Percentiles rank a stretch among this genome's conserved stretches.
These are phyloP conservation scores for Erethizon dorsatum DNA, from an alignment of 2,797 vertebrate species.

Conservation along the genomic window DNA sequence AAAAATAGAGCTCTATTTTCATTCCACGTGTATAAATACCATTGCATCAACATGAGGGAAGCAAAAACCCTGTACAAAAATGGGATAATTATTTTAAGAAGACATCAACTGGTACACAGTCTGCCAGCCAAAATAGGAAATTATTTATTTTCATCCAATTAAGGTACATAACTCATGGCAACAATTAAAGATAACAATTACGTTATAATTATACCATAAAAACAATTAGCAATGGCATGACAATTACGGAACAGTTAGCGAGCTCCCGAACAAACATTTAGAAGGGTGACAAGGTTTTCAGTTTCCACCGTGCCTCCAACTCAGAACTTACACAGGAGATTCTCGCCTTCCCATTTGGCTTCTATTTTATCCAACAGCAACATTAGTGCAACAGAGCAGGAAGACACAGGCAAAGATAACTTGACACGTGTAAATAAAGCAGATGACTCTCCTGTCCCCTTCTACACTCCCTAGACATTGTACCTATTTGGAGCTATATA, in stretches of 20 bases:
- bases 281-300: not conserved
- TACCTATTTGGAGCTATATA: not conserved
- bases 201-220: not conserved
- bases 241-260: not conserved
- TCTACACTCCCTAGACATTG: not conserved
- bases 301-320: not conserved
- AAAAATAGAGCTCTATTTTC: constrained; percentile 27
- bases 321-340: not conserved
- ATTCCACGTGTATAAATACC: not conserved
- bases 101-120: not conserved
- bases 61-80: constrained; percentile 48
- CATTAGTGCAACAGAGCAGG: not conserved
- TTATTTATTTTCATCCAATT: constrained; percentile 58
- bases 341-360: not conserved
- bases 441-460: not conserved
- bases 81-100: constrained; percentile 3
- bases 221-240: not conserved
- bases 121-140: constrained; percentile 28
- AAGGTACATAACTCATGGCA: not conserved
- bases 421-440: not conserved
- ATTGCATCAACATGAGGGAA: not conserved
- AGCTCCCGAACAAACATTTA: not conserved
- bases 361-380: not conserved
- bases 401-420: not conserved
- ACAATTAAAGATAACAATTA: constrained; percentile 40